A percentile compares a stretch with the other conserved stretches of the same genome.
These are phyloP conservation scores for Loripinus fragilis DNA, from an alignment of 2,888 invertebrate species.

Conservation along the genomic window DNA sequence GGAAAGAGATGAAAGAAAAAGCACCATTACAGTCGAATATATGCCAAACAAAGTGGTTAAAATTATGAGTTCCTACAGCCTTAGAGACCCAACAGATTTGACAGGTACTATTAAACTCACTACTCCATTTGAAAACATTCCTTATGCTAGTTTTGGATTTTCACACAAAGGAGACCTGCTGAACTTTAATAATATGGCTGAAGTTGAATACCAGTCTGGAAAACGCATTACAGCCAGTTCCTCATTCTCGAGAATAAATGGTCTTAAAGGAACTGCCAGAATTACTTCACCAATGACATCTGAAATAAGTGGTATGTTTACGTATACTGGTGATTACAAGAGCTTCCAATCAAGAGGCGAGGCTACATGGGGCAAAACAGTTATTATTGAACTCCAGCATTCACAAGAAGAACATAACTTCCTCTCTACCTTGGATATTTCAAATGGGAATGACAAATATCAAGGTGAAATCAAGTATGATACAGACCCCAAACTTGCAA, in stretches of 20 bases:
- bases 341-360: slow-evolving; percentile 39
- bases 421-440: slow-evolving; percentile 23
- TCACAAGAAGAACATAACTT: slow-evolving; percentile 16
- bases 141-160: slow-evolving; percentile 28
- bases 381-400: slow-evolving; percentile 33
- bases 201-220: slow-evolving; percentile 37
- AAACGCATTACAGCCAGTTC: slow-evolving; percentile 30
- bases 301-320: slow-evolving; percentile 25
- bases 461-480: slow-evolving; percentile 28
- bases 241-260: slow-evolving; percentile 25
- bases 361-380: slow-evolving; percentile 26
- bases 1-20: slow-evolving; percentile 25
- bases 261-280: slow-evolving; percentile 25
- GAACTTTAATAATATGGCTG: slow-evolving; percentile 26
- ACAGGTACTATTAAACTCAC: slow-evolving; percentile 31
- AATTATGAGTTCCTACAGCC: slow-evolving; percentile 18
- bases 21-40: slow-evolving; percentile 37
- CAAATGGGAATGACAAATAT: slow-evolving; percentile 11
- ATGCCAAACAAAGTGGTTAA: slow-evolving; percentile 33
- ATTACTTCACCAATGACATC: slow-evolving; percentile 32
- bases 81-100: slow-evolving; percentile 25
- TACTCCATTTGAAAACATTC: slow-evolving; percentile 38
- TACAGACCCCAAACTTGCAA: slow-evolving; percentile 20
- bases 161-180: slow-evolving; percentile 30
- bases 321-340: slow-evolving; percentile 23